Evolutionary conservation across 2,113 vertebrate genomes (phyloP), one percentile per base, ranked within the genome.

Genomic region (Aptenodytes patagonicus): DNA sequence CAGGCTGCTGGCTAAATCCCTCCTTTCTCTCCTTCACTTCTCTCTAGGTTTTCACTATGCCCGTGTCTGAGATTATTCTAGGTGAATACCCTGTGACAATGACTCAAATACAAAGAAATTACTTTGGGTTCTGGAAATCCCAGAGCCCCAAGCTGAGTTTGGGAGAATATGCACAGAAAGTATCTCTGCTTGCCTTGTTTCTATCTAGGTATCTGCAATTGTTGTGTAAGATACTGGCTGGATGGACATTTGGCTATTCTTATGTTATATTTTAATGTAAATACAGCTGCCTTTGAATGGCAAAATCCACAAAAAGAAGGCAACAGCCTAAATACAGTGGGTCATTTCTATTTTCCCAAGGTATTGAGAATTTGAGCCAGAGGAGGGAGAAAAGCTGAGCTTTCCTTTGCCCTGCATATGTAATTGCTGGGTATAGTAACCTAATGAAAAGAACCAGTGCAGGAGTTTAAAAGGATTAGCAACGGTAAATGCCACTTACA

Each of bases 401-500:
- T 89, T 83, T 88, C 32, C 31, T 52, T 89, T 66, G 40, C 54
- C 70, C 22, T 75, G 87, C 29, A 38, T 58, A 32, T 73, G 40
- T 93, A 93, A 87, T 89, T 85, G 36, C 46, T 83, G 85, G 60
- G 79, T 94, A 92, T 38, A 77, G 91, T 46, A 71, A 85, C 61
- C 38, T 72, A 76, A 80, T 51, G 66, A 95, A 93, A 93, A 81
- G 47, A 94, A 76, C 40, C 44, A 79, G 70, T 34, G 47, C 52
- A 88, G 84, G 68, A 83, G 57, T 93, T 96, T 82, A 92, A 92
- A 93, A 92, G 72, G 80, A 89, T 93, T 84, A 94, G 38, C 54
- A 93, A 66, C 28, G 31, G 76, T 78, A 91, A 94, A 89, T 82
- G 69, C 40, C 57, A 79, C 46, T 89, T 93, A 83, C 31, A 81